phyloP scores from a whole-genome alignment of 2,113 vertebrate genomes.

The Gallinago undulata region DNA sequence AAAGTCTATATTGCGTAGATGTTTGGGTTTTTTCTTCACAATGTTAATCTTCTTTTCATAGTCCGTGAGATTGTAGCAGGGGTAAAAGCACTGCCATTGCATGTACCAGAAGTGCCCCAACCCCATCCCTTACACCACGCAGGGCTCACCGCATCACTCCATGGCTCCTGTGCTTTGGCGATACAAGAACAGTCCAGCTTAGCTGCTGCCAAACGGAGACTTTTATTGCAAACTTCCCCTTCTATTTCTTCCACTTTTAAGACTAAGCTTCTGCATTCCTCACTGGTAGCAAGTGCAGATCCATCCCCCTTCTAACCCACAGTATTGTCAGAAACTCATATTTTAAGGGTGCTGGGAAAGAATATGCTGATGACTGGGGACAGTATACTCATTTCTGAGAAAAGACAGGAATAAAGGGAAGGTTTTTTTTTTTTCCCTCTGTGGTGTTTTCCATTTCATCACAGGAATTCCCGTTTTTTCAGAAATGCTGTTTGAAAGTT shows the following conservation, averaged over 20 bases:
- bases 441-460: neutral
- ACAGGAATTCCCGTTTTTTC: neutral
- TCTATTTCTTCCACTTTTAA: neutral
- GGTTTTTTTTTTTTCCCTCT: neutral
- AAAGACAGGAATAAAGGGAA: neutral
- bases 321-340: accelerated
- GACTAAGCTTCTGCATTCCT: neutral
- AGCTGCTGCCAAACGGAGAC: accelerated
- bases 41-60: neutral
- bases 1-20: neutral
- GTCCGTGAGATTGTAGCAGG: neutral
- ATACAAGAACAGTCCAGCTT: neutral
- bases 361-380: neutral
- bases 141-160: neutral
- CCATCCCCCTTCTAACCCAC: neutral
- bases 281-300: neutral
- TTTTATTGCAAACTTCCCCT: neutral
- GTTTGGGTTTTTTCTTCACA: neutral
- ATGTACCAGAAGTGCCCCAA: accelerated
- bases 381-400: neutral
- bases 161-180: accelerated
- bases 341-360: neutral
- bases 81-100: neutral
- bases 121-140: accelerated
- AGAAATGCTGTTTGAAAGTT: neutral